A percentile compares a stretch with the other conserved stretches of the same genome.
Conservation (phyloP, 2,888 invertebrate genomes). For the Platypus cylindrus region DNA sequence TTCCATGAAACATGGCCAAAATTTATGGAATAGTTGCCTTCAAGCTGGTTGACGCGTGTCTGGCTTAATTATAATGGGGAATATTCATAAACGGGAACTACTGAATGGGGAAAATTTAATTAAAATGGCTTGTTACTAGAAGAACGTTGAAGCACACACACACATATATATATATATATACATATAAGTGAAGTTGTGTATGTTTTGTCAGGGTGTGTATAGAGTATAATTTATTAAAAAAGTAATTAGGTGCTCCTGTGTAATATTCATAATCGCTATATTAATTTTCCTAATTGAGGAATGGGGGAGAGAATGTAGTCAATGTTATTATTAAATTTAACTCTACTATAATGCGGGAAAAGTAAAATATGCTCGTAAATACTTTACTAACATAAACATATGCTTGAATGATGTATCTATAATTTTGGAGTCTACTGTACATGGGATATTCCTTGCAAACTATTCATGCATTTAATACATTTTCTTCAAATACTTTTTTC, state of each 20-base stretch:
- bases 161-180: too few species aligned
- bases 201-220: too few species aligned
- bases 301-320: conserved; percentile 1
- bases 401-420: too few species aligned
- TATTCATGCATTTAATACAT: too few species aligned
- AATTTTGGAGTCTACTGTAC: too few species aligned
- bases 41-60: conserved; percentile 27
- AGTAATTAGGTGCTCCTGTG: conserved; percentile 22
- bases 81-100: conserved; percentile 26
- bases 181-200: conserved; percentile 13
- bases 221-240: conserved; percentile 27
- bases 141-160: conserved; percentile 24
- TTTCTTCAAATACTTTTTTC: too few species aligned
- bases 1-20: conserved; percentile 16
- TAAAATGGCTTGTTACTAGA: conserved; percentile 28
- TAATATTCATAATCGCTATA: conserved; percentile 24
- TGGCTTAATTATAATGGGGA: conserved; percentile 30
- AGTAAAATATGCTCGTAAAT: too few species aligned
- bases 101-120: conserved; percentile 30
- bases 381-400: too few species aligned
- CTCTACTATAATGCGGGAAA: too few species aligned
- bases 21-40: conserved; percentile 26
- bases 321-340: too few species aligned
- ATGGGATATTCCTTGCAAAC: too few species aligned
- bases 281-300: conserved; percentile 24